Base-by-base conservation (phyloP, 2,888 invertebrate species). In the Rhabditoides inermis region DNA sequence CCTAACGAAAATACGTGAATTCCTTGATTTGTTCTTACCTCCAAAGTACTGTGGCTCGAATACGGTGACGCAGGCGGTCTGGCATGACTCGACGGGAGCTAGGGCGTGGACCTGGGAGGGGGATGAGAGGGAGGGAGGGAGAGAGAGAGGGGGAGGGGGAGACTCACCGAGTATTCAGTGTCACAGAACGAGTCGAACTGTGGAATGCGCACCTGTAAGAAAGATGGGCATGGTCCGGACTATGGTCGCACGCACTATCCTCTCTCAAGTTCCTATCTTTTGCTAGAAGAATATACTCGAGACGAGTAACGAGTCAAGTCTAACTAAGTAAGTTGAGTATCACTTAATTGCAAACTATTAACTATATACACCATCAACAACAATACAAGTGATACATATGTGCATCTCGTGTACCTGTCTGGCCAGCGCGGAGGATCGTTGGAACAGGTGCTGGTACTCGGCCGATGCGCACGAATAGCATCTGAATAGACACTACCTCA, bases 21-120 rank as follows among this genome's bases (percentile, higher is more conserved):
- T n/a, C n/a, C n/a, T n/a, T n/a, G n/a, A n/a, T n/a, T n/a, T n/a
- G 32, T 26, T 37, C 45, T 50, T 22, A 63, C 65, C 67, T 45
- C 64, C 64, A 42, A 67, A 59, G 49, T 59, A 67, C 41, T 62
- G 64, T 25, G 64, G 64, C 36, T 67, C 67, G 27, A 60, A 67
- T 18, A 67, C 57, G 1, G 67, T 67, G 32, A 67, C 55, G 51
- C 67, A 67, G 1, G 67, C 58, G 1, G 64, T 55, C 25, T 51
- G 54, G 42, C 64, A 65, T 0, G 36, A 30, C 28, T 64, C 62
- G 12, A 61, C 60, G 7, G 62, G 61, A 3, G 63, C 61, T 27
- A 58, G 52, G 5, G 49, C 52, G 39, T 61, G 54, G n/a, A n/a
- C n/a, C n/a, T n/a, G n/a, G n/a, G n/a, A n/a, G n/a, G n/a, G n/a